Evolutionary conservation across 2,797 vertebrate species (phyloP).

Genomic region (Momotus momota): DNA sequence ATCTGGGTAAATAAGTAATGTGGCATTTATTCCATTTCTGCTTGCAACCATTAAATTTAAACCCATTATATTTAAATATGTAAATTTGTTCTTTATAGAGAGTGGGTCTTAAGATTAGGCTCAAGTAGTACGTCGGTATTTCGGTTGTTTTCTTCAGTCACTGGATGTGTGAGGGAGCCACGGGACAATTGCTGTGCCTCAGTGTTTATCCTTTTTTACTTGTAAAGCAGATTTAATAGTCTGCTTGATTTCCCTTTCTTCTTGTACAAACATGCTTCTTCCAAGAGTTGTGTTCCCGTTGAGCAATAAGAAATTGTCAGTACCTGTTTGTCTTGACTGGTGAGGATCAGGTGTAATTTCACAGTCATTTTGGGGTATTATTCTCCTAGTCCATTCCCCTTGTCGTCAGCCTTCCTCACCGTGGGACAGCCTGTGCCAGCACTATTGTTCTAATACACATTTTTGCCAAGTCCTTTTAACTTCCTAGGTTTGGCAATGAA

Average conservation of each 20-base stretch:
- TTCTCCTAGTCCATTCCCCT: not conserved
- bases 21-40: not conserved
- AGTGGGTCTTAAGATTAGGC: not conserved
- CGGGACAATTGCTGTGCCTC: not conserved
- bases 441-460: not conserved
- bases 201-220: not conserved
- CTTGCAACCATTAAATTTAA: not conserved
- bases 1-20: not conserved
- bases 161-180: not conserved
- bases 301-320: not conserved
- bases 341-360: not conserved
- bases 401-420: not conserved
- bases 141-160: not conserved
- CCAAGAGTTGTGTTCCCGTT: not conserved
- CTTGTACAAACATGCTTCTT: not conserved
- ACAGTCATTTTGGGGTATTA: not conserved
- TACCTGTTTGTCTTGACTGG: conserved; percentile 35
- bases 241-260: not conserved
- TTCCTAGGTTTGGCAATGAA: not conserved
- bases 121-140: not conserved
- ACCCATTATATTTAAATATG: not conserved
- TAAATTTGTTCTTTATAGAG: not conserved
- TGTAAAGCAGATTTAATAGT: not conserved
- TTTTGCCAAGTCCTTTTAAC: not conserved
- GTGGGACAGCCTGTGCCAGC: not conserved